Evolutionary conservation across 1,140 invertebrate species (phyloP), one percentile per base, ranked within the genome.

Genomic region (Trichonephila inaurata): DNA sequence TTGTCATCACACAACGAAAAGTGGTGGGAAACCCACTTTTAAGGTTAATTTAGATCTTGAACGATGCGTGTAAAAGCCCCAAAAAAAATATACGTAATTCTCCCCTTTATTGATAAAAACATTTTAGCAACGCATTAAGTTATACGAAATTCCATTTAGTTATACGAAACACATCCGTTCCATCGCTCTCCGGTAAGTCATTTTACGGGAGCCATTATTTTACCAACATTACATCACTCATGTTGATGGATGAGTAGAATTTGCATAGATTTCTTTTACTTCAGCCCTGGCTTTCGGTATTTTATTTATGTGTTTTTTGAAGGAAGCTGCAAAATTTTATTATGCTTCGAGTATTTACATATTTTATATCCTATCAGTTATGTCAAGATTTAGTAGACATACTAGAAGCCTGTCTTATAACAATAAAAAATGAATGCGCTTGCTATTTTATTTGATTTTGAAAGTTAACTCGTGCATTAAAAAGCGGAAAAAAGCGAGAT

Each of bases 321-420:
- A 40, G 14, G 62, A 40, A 88, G 28, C 86, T 62, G 86, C 60
- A 64, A 88, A 88, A 88, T 88, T 88, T 88, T 88, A 88, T 88
- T 88, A 88, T 64, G 60, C 86, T 64, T 62, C 86, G 60, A 40
- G 86, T 88, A 88, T 88, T 88, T 88, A 88, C 86, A 88, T 88
- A 88, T 88, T 88, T 88, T 64, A 88, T 64, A 64, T 88, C 86
- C 86, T 62, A 58, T 88, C 86, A 88, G 86, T 88, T 88, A 88
- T 88, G 86, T 88, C 86, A 88, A 88, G 86, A 88, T 88, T 88
- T 88, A 88, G 86, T n/a, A 40, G 61, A 44, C 82, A 60, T 60
- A 21, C 44, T 40, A 33, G 44, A 28, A 60, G 83, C 58, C 51
- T 62, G 16, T 64, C 60, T 64, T 88, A 88, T 64, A 61, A 64